Conservation (phyloP, 2,888 invertebrate genomes). For the Meliscaeva auricollis region DNA sequence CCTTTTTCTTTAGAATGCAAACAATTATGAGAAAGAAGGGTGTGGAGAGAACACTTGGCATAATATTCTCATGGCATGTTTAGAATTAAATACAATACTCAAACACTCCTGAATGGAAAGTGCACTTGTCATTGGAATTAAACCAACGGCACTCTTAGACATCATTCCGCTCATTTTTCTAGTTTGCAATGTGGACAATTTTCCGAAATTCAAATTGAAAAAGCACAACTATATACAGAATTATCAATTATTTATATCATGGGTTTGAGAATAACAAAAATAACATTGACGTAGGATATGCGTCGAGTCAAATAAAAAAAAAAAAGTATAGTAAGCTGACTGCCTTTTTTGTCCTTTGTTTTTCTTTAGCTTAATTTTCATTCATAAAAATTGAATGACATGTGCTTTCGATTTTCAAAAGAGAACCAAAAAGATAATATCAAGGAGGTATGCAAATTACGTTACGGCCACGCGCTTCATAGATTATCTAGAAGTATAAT, state of each 20-base stretch:
- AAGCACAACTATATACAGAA: not conserved
- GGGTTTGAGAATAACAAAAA: not conserved
- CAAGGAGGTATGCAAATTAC: constrained; percentile 11
- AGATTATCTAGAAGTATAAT: not conserved
- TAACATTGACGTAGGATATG: constrained; percentile 4
- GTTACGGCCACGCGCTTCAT: not conserved
- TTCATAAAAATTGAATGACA: constrained; percentile 63
- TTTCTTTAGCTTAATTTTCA: constrained; percentile 37
- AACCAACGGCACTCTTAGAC: not conserved
- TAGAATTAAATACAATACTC: not conserved
- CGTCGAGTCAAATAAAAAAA: not conserved
- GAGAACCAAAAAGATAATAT: not conserved
- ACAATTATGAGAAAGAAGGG: not conserved
- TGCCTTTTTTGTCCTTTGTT: not conserved
- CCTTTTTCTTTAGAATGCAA: not conserved
- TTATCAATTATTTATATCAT: not conserved
- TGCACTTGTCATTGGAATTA: not conserved
- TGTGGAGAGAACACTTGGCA: not conserved
- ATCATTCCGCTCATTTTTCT: not conserved
- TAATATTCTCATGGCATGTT: constrained; percentile 11
- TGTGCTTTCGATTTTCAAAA: constrained; percentile 37
- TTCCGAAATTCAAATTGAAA: not conserved
- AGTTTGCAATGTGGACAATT: not conserved
- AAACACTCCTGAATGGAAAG: not conserved
- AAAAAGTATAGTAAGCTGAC: not conserved